These are phyloP conservation scores for Formica aserva DNA, from an alignment of 2,888 invertebrate genomes.

Conservation along the genomic window DNA sequence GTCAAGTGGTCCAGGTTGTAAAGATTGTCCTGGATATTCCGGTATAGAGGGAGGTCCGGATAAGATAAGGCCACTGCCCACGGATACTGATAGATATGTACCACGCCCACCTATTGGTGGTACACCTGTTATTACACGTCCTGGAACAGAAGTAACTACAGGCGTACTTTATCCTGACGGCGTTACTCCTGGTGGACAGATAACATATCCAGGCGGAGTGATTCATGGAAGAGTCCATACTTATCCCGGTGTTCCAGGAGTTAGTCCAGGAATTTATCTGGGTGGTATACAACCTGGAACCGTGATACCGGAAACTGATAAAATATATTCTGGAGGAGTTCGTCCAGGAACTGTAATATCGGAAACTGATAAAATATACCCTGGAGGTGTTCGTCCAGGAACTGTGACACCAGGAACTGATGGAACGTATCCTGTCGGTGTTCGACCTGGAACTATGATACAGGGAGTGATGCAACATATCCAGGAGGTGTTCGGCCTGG, in stretches of 20 bases:
- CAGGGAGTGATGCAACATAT: constrained; percentile 16
- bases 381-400: constrained; percentile 4
- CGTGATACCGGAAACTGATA: background rate
- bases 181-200: constrained; percentile 38
- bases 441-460: constrained; percentile 24
- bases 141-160: constrained; percentile 40
- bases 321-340: constrained; percentile 1
- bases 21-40: constrained; percentile 88
- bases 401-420: background rate
- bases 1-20: constrained; percentile 89
- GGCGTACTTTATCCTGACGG: constrained; percentile 59
- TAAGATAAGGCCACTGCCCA: constrained; percentile 78
- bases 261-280: constrained; percentile 30
- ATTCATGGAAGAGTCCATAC: constrained; percentile 45
- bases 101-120: constrained; percentile 23
- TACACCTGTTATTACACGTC: constrained; percentile 11
- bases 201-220: constrained; percentile 20
- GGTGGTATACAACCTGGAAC: background rate
- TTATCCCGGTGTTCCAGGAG: constrained; percentile 57
- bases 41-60: constrained; percentile 55
- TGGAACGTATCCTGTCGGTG: constrained; percentile 33
- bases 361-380: background rate
- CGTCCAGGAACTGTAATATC: background rate
- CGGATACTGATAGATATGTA: constrained; percentile 28
- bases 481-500: constrained; percentile 48